Evolutionary conservation across 2,888 invertebrate species (phyloP).

Genomic region (Acanthosepion lycidas): DNA sequence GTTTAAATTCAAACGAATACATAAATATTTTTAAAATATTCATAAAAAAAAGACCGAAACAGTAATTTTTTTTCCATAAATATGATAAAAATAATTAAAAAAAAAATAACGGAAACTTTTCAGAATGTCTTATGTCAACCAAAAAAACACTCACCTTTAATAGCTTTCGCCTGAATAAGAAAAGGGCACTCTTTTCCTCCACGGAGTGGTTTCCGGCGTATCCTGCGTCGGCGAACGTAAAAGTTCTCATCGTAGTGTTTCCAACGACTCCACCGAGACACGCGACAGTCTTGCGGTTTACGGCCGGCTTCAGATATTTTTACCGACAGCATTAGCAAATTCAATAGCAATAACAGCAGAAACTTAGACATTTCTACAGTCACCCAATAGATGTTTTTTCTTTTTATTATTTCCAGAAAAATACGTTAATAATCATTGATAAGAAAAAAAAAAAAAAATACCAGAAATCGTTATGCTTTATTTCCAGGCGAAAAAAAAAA

Average conservation of each 20-base stretch:
- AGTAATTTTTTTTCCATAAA: background rate
- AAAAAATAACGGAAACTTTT: no score
- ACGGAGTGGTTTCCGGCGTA: background rate
- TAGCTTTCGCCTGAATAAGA: background rate
- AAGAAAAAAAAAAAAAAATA: background rate
- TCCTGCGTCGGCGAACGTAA: conserved; percentile 2
- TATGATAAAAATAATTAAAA: background rate
- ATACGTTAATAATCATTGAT: background rate
- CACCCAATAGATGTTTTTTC: background rate
- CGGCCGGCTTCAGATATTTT: background rate
- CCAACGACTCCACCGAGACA: background rate
- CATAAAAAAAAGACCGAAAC: no score
- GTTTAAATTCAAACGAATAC: no score
- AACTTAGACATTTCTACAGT: background rate
- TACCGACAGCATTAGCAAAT: background rate
- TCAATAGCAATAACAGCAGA: background rate
- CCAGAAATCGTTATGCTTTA: background rate
- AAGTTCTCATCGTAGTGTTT: conserved; percentile 25
- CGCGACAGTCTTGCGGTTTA: background rate
- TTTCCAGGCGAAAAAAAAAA: background rate
- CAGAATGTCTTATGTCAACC: background rate
- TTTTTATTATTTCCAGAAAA: no score
- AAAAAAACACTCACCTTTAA: background rate
- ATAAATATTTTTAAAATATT: no score
- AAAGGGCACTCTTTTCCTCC: conserved; percentile 35